Evolutionary conservation across 2,113 vertebrate genomes (phyloP), one percentile per base, ranked within the genome.

Genomic region (Xiphophorus hellerii): DNA sequence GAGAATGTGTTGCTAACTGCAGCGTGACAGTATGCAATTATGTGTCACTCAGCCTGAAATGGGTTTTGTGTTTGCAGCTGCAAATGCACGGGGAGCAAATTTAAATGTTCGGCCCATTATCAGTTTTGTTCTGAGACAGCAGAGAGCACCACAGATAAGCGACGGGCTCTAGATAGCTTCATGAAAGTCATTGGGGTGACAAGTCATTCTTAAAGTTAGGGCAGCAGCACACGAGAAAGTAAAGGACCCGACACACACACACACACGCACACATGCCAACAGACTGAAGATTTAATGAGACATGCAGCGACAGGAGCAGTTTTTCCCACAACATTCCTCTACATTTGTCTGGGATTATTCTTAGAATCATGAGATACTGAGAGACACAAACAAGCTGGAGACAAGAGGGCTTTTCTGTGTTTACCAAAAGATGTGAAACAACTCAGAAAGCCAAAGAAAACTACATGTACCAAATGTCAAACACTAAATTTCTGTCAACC

Each of bases 181-280:
- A 65, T 67, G 78, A 85, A 83, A 77, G 84, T 84, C 85, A 80
- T 88, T 79, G 73, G 78, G 79, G 77, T 85, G 86, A 88, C 72
- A 87, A 89, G 89, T 90, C 81, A 82, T 81, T 81, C 86, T 88
- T 87, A 20, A 89, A 91, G 89, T 91, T 87, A 90, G 83, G 79
- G 60, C 31, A 76, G 84, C 75, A 84, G 86, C 80, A 81, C 75
- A 77, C 60, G 71, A 86, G 81, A 72, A 82, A 85, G 48, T 73
- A 72, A 73, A 51, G 64, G 37, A 77, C 37, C 44, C 3, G 20
- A 77, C 25, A 0, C 25, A 67, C 28, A 60, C 44, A 37, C 35
- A 51, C 33, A 72, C 35, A 35, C 35, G 3, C 35, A 11, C 10
- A 1, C 25, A 0, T 13, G 64, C 30, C 48, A 42, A 37, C 42